phyloP scores from a whole-genome alignment of 2,113 vertebrate genomes.

The Heterotilapia buettikoferi region DNA sequence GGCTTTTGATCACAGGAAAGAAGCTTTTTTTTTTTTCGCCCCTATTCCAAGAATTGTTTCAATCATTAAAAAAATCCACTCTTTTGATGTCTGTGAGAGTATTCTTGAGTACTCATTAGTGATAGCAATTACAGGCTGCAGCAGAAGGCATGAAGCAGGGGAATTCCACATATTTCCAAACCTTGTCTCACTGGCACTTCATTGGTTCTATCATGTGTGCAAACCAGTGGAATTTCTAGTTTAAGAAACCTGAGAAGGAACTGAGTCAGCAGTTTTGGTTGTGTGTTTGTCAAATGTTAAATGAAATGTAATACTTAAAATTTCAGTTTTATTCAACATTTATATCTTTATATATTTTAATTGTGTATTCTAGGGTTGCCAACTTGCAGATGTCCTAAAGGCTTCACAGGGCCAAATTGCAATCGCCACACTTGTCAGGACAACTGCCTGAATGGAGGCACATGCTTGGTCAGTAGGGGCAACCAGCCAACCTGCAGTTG shows the following conservation, averaged over 20 bases:
- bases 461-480: conserved; percentile 86
- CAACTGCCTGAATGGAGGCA: conserved; percentile 86
- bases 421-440: conserved; percentile 81
- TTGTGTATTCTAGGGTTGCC: conserved; percentile 75
- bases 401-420: conserved; percentile 89
- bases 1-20: background rate
- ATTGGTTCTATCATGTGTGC: background rate
- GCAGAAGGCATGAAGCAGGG: background rate
- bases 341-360: background rate
- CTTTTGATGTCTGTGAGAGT: background rate
- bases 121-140: background rate
- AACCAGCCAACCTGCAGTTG: conserved; percentile 94
- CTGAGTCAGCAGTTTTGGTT: background rate
- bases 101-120: background rate
- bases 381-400: conserved; percentile 89
- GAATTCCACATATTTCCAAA: background rate
- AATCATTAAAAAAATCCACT: background rate
- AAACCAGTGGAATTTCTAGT: background rate
- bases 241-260: background rate
- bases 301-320: background rate
- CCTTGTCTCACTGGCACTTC: background rate
- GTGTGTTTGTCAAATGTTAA: background rate
- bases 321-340: background rate
- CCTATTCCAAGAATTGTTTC: background rate
- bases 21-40: background rate